Percentiles rank a stretch among this genome's conserved stretches.
Evolutionary conservation across 2,797 vertebrate genomes (phyloP).

Genomic region (Sebastolobus altivelis): DNA sequence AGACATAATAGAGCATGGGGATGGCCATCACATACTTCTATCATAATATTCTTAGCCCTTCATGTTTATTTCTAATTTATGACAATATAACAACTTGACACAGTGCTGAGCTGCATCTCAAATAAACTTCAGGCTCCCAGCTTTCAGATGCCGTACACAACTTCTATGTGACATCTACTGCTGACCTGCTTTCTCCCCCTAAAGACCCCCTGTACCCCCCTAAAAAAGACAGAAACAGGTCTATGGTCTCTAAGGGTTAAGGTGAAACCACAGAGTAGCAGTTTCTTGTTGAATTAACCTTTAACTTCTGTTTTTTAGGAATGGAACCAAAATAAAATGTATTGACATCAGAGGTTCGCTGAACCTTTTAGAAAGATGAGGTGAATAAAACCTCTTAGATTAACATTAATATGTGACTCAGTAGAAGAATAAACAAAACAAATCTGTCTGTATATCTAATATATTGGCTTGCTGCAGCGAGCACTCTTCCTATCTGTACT

Average conservation of each 20-base stretch:
- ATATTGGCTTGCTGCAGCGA: neutral
- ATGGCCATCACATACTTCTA: too few species aligned
- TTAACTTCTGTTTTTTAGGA: neutral
- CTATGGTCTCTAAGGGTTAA: neutral
- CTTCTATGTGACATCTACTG: too few species aligned
- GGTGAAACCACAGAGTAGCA: slow-evolving; percentile 1
- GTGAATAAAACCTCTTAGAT: slow-evolving; percentile 4
- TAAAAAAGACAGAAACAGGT: too few species aligned
- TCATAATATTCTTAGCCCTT: too few species aligned
- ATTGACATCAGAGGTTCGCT: neutral
- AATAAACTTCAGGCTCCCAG: too few species aligned
- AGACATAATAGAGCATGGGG: too few species aligned
- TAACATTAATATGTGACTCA: neutral
- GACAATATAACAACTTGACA: too few species aligned
- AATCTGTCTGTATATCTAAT: neutral
- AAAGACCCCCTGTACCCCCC: too few species aligned
- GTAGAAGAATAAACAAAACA: neutral
- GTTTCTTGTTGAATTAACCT: slow-evolving; percentile 10
- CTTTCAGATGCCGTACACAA: too few species aligned
- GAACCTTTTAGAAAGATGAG: neutral
- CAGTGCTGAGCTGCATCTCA: too few species aligned
- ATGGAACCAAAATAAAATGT: neutral
- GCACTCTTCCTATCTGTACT: neutral
- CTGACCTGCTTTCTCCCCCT: too few species aligned
- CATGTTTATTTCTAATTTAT: too few species aligned